A percentile compares a stretch with the other conserved stretches of the same genome.
phyloP scores from a whole-genome alignment of 1,140 invertebrate genomes.

The Sarcophaga peregrina region DNA sequence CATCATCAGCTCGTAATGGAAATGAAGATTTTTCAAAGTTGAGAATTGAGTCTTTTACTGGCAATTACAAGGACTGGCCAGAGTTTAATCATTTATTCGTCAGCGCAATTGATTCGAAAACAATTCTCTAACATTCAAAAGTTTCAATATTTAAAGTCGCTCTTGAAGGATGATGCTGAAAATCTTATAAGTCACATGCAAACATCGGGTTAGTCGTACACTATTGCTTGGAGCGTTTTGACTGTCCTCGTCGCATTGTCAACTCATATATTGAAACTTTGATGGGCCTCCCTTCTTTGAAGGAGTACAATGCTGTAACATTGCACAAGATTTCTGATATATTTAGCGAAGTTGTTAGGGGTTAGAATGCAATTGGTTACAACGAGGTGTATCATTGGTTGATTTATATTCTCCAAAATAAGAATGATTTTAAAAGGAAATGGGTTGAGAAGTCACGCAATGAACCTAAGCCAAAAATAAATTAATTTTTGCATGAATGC shows the following conservation, averaged over 20 bases:
- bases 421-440: conserved; percentile 21
- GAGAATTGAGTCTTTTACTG: conserved; percentile 1
- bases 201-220: neutral
- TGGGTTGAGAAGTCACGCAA: neutral
- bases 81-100: conserved; percentile 18
- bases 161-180: conserved; percentile 32
- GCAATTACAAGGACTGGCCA: conserved; percentile 13
- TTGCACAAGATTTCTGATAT: conserved; percentile 18
- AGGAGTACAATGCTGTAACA: neutral
- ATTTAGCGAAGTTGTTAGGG: conserved; percentile 8
- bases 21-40: conserved; percentile 21
- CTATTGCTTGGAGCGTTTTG: conserved; percentile 29
- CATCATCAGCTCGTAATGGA: neutral
- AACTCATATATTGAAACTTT: conserved; percentile 32
- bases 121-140: conserved; percentile 26
- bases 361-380: neutral
- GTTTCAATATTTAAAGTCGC: conserved; percentile 37
- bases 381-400: neutral
- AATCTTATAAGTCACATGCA: conserved; percentile 28
- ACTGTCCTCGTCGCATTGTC: conserved; percentile 31
- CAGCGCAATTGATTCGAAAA: conserved; percentile 14
- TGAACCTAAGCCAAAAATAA: neutral
- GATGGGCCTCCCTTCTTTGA: neutral
- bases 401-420: neutral
- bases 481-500: conserved; percentile 10